phyloP scores from a whole-genome alignment of 2,797 vertebrate species.

The Sebastes hubbsi region DNA sequence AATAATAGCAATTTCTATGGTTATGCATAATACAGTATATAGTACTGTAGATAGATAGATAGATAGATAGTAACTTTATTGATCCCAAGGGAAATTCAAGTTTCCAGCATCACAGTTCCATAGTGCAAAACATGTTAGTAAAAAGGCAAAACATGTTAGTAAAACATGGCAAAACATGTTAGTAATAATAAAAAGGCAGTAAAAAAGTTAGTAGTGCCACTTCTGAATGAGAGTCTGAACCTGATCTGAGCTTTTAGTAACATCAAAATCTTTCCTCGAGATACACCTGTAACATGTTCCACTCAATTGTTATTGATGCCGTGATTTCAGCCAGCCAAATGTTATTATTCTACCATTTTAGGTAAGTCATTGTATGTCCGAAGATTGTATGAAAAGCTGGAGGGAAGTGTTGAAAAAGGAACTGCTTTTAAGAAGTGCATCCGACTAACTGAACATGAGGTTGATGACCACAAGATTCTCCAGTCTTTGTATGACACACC shows the following conservation, averaged over 20 bases:
- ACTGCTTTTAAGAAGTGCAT: conserved; percentile 80
- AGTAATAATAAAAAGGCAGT: too few species aligned
- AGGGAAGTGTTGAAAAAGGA: conserved; percentile 32
- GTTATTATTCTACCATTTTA: conserved; percentile 49
- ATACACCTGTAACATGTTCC: not conserved
- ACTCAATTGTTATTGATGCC: not conserved
- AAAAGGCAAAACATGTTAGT: too few species aligned
- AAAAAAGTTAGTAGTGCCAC: too few species aligned
- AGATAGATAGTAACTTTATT: too few species aligned
- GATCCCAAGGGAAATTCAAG: too few species aligned
- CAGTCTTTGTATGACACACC: conserved; percentile 72
- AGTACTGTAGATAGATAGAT: too few species aligned
- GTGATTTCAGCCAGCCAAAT: not conserved
- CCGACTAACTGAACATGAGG: conserved; percentile 80
- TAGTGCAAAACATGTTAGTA: too few species aligned
- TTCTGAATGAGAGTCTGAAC: not conserved
- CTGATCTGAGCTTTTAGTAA: not conserved
- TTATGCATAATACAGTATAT: not conserved
- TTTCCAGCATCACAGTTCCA: too few species aligned
- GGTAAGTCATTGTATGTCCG: conserved; percentile 91
- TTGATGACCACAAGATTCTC: conserved; percentile 87
- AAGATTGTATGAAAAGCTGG: conserved; percentile 81
- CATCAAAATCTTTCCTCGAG: too few species aligned
- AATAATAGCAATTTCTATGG: not conserved
- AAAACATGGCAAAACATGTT: too few species aligned